phyloP scores from a whole-genome alignment of 2,888 invertebrate species.

The Neoascia interrupta region DNA sequence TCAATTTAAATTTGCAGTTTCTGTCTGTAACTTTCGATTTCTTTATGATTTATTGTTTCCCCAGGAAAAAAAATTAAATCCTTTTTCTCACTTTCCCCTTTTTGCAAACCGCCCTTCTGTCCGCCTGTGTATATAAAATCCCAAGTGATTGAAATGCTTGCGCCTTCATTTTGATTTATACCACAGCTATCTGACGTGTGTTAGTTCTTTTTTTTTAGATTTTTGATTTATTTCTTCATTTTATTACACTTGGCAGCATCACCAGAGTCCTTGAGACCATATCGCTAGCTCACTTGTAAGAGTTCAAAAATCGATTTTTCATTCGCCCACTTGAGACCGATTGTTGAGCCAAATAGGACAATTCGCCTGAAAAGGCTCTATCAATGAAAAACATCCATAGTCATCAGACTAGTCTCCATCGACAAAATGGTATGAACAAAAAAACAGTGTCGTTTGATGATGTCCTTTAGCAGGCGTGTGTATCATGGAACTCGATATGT shows the following conservation, averaged over 20 bases:
- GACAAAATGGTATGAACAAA: no score
- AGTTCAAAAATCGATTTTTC: not conserved
- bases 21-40: not conserved
- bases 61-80: not conserved
- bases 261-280: no score
- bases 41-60: not conserved
- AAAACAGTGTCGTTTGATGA: no score
- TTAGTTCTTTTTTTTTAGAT: no score
- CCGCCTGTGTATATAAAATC: not conserved
- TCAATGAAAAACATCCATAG: no score
- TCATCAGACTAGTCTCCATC: no score
- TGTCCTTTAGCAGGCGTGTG: no score
- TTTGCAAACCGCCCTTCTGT: not conserved
- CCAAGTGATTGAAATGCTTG: not conserved
- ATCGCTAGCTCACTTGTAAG: not conserved
- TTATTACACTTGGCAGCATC: no score
- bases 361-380: no score
- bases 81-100: not conserved
- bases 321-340: not conserved
- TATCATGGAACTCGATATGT: no score
- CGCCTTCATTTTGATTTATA: not conserved
- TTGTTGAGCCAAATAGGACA: not conserved
- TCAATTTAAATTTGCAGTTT: no score
- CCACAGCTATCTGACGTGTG: not conserved
- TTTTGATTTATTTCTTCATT: not conserved